These are phyloP conservation scores for Mesoclemmys tuberculata DNA, from an alignment of 2,113 vertebrate genomes.

Conservation along the genomic window DNA sequence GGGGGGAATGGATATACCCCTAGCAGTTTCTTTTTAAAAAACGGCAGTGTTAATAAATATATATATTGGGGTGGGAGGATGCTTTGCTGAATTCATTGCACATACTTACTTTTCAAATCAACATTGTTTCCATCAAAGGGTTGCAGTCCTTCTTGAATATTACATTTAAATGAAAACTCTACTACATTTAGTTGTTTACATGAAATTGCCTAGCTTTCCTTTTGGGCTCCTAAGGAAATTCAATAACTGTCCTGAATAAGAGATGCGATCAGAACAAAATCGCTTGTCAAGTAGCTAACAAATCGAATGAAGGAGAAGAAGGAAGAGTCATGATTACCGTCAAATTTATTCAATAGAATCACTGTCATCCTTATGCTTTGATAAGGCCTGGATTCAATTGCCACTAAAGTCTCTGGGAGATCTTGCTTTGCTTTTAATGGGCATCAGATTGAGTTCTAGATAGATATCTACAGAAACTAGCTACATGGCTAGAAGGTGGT, in stretches of 20 bases:
- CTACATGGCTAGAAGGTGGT: background rate
- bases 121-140: background rate
- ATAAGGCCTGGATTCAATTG: background rate
- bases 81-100: background rate
- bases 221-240: background rate
- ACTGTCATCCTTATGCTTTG: background rate
- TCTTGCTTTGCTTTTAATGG: background rate
- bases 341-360: background rate
- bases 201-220: background rate
- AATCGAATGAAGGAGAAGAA: background rate
- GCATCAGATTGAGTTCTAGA: background rate
- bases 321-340: background rate
- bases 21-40: slow-evolving; percentile 35
- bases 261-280: background rate
- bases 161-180: background rate
- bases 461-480: background rate
- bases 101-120: background rate
- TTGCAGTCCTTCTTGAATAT: background rate
- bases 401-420: background rate
- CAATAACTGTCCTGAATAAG: background rate
- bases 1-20: slow-evolving; percentile 21
- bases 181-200: background rate
- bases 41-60: slow-evolving; percentile 17
- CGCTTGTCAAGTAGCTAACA: background rate
- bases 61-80: background rate